A percentile compares a stretch with the other conserved stretches of the same genome.
These are phyloP conservation scores for Limnephilus rhombicus DNA, from an alignment of 2,888 invertebrate genomes.

Conservation along the genomic window DNA sequence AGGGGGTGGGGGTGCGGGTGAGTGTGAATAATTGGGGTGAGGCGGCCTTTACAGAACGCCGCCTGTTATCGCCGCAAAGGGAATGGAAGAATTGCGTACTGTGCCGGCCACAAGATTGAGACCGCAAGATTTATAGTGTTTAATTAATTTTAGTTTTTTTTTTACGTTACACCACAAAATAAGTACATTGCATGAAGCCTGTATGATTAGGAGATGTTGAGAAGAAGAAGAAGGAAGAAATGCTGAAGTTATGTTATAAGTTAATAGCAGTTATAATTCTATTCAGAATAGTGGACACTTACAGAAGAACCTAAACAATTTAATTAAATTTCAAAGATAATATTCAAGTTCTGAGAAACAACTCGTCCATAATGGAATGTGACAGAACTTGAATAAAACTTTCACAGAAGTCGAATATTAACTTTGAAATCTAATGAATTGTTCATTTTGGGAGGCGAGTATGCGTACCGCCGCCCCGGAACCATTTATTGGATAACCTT, in stretches of 20 bases:
- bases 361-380: no score
- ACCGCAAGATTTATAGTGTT: neutral
- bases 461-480: no score
- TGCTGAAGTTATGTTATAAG: neutral
- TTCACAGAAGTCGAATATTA: no score
- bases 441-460: no score
- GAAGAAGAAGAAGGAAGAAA: neutral
- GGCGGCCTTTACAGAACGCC: slow-evolving; percentile 7
- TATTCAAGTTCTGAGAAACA: no score
- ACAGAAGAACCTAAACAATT: no score
- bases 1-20: slow-evolving; percentile 17
- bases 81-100: slow-evolving; percentile 22
- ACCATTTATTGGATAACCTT: no score
- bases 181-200: neutral
- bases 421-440: no score
- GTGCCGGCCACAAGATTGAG: neutral
- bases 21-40: neutral
- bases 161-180: neutral
- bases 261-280: neutral
- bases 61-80: slow-evolving; percentile 13
- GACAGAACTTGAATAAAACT: no score
- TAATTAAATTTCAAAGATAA: no score
- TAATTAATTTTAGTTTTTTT: neutral
- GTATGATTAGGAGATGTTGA: neutral
- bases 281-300: no score